These are phyloP conservation scores for Coleophora flavipennella DNA, from an alignment of 2,888 invertebrate species.

Conservation along the genomic window DNA sequence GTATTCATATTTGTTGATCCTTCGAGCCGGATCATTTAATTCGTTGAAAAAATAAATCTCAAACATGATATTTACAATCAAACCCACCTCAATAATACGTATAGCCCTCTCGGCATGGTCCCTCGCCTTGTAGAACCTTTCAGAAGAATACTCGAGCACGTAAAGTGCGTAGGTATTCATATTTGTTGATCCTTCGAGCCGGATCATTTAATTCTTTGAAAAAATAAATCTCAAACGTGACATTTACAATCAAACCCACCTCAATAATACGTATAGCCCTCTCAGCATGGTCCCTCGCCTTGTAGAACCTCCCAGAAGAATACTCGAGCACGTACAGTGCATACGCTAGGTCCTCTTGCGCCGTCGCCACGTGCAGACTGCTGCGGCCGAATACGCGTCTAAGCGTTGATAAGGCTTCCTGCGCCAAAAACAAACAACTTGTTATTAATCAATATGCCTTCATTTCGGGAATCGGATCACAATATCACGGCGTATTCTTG, in stretches of 20 bases:
- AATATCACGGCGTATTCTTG: too few species aligned
- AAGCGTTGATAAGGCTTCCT: slow-evolving; percentile 82
- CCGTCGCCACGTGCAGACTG: slow-evolving; percentile 90
- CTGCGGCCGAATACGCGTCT: slow-evolving; percentile 84
- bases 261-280: slow-evolving; percentile 87
- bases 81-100: slow-evolving; percentile 68
- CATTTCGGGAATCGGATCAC: too few species aligned
- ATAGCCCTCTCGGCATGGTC: slow-evolving; percentile 77
- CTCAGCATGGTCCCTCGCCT: slow-evolving; percentile 87
- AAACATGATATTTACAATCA: too few species aligned
- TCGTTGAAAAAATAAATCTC: too few species aligned
- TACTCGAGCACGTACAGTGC: slow-evolving; percentile 94
- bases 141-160: slow-evolving; percentile 86
- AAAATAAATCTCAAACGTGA: too few species aligned
- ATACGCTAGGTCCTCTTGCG: slow-evolving; percentile 94
- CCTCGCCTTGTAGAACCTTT: slow-evolving; percentile 80
- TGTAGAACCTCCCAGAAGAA: slow-evolving; percentile 87
- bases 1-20: slow-evolving; percentile 56
- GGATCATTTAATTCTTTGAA: too few species aligned
- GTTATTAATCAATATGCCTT: too few species aligned
- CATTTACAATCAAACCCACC: too few species aligned
- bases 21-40: not conserved
- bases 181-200: not conserved
- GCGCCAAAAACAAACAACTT: slow-evolving; percentile 10
- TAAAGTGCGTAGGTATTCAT: slow-evolving; percentile 82